phyloP scores from a whole-genome alignment of 2,113 vertebrate genomes.

The Tinamus guttatus region DNA sequence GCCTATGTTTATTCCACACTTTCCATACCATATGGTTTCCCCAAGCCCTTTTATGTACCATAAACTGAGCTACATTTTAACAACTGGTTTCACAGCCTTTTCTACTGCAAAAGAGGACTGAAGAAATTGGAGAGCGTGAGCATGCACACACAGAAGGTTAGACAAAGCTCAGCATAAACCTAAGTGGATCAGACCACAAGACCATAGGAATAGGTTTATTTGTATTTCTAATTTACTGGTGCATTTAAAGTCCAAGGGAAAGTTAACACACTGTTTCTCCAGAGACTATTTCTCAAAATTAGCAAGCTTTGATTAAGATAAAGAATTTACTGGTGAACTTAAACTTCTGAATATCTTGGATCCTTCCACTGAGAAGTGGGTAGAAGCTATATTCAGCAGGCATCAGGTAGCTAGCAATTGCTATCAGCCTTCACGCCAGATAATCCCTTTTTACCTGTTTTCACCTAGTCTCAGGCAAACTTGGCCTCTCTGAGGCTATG shows the following conservation, averaged over 20 bases:
- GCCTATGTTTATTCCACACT: constrained; percentile 24
- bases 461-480: not conserved
- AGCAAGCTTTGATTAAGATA: not conserved
- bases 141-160: not conserved
- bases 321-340: not conserved
- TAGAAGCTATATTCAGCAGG: not conserved
- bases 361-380: not conserved
- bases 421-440: not conserved
- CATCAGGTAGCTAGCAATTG: not conserved
- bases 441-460: not conserved
- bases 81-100: constrained; percentile 36
- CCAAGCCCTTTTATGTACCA: constrained; percentile 50
- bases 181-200: not conserved
- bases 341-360: no score
- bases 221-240: not conserved
- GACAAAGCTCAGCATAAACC: not conserved
- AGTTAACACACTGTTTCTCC: not conserved
- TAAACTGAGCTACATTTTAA: constrained; percentile 42
- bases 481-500: not conserved
- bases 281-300: not conserved
- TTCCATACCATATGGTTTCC: constrained; percentile 39
- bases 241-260: not conserved
- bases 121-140: not conserved
- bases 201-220: not conserved
- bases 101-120: not conserved